A percentile compares a stretch with the other conserved stretches of the same genome.
phyloP scores from a whole-genome alignment of 1,140 invertebrate species.

The Trissolcus basalis region DNA sequence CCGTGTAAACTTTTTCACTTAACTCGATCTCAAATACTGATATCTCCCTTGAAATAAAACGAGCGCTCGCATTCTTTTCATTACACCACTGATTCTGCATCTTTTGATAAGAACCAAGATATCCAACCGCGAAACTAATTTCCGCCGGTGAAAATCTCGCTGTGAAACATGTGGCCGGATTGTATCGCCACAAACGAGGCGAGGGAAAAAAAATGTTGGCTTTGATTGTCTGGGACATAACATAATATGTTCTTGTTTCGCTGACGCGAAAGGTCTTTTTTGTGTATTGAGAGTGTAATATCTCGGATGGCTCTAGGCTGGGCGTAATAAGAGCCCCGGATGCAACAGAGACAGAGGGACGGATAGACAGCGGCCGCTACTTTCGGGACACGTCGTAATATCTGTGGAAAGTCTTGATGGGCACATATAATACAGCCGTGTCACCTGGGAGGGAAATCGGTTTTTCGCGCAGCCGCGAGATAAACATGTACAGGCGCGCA shows the following conservation, averaged over 20 bases:
- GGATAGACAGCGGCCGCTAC: constrained; percentile 19
- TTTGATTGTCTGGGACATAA: constrained; percentile 1
- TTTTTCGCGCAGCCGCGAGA: constrained; percentile 18
- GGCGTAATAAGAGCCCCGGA: constrained; percentile 40
- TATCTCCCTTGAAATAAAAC: no score
- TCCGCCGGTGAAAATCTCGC: no score
- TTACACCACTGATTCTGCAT: no score
- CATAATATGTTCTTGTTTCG: constrained; percentile 9
- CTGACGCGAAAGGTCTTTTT: constrained; percentile 30
- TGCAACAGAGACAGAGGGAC: constrained; percentile 27
- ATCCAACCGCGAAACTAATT: no score
- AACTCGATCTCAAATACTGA: no score
- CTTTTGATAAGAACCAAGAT: no score
- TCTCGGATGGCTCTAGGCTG: constrained; percentile 43
- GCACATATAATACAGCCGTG: constrained; percentile 47
- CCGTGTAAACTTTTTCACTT: background rate
- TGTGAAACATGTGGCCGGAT: no score
- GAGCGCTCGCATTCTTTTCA: no score
- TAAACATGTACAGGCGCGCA: constrained; percentile 22
- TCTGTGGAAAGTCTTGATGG: constrained; percentile 46
- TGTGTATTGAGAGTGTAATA: constrained; percentile 32
- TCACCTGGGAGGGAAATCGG: constrained; percentile 46
- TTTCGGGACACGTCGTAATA: constrained; percentile 44
- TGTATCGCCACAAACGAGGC: no score
- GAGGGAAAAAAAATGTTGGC: background rate